A percentile compares a stretch with the other conserved stretches of the same genome.
These are phyloP conservation scores for Hyperoodon ampullatus DNA, from an alignment of 2,113 vertebrate genomes.

Conservation along the genomic window DNA sequence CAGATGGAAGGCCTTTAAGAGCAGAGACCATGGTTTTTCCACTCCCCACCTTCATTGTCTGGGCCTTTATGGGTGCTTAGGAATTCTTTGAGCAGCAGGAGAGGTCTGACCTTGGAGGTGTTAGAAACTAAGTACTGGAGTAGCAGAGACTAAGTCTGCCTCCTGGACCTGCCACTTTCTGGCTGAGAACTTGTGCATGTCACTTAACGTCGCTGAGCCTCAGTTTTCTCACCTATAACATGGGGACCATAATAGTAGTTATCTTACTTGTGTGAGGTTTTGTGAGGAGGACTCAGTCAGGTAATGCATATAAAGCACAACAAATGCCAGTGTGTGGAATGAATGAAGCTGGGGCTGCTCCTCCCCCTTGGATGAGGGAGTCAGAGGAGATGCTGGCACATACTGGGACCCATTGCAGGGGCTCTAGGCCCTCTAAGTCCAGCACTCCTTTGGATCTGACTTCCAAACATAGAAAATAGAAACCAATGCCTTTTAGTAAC, in stretches of 20 bases:
- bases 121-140: neutral
- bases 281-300: neutral
- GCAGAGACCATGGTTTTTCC: neutral
- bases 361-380: neutral
- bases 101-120: neutral
- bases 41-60: neutral
- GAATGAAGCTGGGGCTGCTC: neutral
- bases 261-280: neutral
- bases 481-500: neutral
- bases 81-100: neutral
- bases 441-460: neutral
- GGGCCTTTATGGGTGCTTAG: neutral
- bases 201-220: neutral
- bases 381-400: neutral
- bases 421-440: neutral
- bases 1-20: neutral
- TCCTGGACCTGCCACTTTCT: neutral
- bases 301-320: neutral
- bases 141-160: neutral
- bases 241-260: neutral
- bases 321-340: neutral
- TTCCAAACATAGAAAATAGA: conserved; percentile 18
- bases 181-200: neutral
- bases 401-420: neutral
- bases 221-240: neutral